These are phyloP conservation scores for Solenodon paradoxus DNA, from an alignment of 2,113 vertebrate species.

Conservation along the genomic window DNA sequence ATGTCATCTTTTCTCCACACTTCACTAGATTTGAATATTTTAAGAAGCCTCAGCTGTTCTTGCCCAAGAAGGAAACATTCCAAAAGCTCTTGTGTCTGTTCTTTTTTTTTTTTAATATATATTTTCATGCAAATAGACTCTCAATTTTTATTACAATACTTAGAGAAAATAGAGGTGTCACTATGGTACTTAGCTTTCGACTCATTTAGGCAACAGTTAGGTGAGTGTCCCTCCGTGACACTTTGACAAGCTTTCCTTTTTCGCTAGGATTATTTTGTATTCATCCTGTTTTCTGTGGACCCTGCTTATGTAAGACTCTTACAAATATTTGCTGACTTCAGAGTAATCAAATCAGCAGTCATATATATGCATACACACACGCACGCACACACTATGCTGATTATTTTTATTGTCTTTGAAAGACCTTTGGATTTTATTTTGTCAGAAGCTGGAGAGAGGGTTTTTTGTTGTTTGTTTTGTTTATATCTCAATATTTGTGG, in stretches of 20 bases:
- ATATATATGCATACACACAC: not conserved
- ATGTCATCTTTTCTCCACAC: not conserved
- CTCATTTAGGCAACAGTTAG: not conserved
- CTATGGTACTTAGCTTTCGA: not conserved
- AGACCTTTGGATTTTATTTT: not conserved
- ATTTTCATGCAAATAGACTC: not conserved
- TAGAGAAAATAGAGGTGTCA: not conserved
- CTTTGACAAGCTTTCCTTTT: not conserved
- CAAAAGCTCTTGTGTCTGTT: not conserved
- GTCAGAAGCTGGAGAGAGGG: not conserved
- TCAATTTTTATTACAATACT: not conserved
- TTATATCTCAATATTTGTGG: not conserved
- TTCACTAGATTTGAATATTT: not conserved
- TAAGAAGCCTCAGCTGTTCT: not conserved
- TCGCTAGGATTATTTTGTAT: not conserved
- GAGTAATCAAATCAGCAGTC: not conserved
- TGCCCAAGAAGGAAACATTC: not conserved
- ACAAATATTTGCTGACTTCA: not conserved
- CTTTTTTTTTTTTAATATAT: not conserved
- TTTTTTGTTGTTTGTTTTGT: not conserved
- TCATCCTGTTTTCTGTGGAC: not conserved
- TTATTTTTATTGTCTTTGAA: not conserved
- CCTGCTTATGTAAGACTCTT: not conserved
- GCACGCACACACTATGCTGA: not conserved
- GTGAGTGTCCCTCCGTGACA: not conserved